phyloP scores from a whole-genome alignment of 2,113 vertebrate genomes.

The Zosterops borbonicus region DNA sequence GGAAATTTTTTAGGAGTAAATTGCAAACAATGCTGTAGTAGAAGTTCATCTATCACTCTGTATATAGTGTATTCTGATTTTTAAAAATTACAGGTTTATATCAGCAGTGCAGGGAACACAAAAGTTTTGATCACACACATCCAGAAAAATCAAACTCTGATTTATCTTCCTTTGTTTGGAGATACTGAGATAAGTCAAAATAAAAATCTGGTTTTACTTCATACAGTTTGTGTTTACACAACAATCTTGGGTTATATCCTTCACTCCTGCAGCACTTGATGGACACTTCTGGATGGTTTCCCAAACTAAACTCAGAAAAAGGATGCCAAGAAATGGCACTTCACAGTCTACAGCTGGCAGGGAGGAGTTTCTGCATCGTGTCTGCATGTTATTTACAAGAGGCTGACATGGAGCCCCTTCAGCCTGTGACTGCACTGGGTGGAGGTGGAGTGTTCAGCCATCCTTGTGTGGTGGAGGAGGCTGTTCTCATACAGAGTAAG shows the following conservation, averaged over 20 bases:
- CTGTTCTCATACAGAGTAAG: background rate
- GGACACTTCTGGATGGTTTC: background rate
- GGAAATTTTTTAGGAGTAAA: conserved; percentile 25
- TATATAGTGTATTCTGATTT: background rate
- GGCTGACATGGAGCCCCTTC: background rate
- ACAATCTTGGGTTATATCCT: background rate
- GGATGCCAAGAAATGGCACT: background rate
- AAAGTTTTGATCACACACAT: background rate
- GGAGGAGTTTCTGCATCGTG: background rate
- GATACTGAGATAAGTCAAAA: background rate
- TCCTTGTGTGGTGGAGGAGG: background rate
- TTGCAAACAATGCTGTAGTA: background rate
- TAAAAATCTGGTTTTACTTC: background rate
- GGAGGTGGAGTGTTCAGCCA: background rate
- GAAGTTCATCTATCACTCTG: background rate
- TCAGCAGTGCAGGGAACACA: background rate
- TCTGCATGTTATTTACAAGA: background rate
- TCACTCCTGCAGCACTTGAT: background rate
- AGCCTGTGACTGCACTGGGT: fast-evolving
- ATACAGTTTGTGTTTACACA: background rate
- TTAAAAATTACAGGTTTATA: background rate
- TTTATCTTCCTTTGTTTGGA: background rate
- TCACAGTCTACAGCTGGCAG: background rate
- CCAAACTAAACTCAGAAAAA: background rate
- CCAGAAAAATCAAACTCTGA: background rate